Percentiles rank a stretch among this genome's conserved stretches.
Evolutionary conservation across 2,113 vertebrate genomes (phyloP).

Genomic region (Phyllostomus hastatus): DNA sequence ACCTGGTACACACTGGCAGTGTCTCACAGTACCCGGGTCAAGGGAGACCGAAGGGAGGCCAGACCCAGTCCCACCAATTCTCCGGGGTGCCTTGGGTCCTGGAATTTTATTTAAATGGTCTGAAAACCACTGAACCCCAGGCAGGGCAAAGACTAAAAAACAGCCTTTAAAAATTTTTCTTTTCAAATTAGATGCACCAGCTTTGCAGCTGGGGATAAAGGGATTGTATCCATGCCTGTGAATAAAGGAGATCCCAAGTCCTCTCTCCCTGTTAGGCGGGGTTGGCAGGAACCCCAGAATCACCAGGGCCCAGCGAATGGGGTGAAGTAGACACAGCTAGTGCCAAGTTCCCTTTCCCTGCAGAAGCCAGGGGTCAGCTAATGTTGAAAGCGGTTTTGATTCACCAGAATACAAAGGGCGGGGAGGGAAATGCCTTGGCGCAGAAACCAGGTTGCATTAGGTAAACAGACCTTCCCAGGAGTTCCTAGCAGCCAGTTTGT

Average conservation of each 20-base stretch:
- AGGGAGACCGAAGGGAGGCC: background rate
- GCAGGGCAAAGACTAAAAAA: slow-evolving; percentile 43
- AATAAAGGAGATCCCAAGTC: background rate
- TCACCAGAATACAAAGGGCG: background rate
- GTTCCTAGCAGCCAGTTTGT: background rate
- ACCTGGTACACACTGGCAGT: background rate
- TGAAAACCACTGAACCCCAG: slow-evolving; percentile 1
- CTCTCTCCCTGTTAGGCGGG: background rate
- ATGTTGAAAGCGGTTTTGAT: background rate
- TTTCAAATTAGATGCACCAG: background rate
- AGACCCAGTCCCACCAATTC: background rate
- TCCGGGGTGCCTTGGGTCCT: background rate
- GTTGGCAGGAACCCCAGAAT: background rate
- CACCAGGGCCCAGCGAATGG: background rate
- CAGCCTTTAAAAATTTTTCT: slow-evolving; percentile 36
- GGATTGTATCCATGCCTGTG: background rate
- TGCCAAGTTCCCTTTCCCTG: background rate
- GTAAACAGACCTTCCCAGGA: background rate
- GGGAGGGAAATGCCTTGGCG: background rate
- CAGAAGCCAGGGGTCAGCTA: background rate
- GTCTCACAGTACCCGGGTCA: background rate
- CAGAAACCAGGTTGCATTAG: background rate
- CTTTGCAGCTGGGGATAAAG: background rate
- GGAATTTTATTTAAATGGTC: slow-evolving; percentile 30
- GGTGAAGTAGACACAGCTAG: background rate